These are phyloP conservation scores for Clarias fuscus DNA, from an alignment of 2,797 vertebrate genomes.

Conservation along the genomic window DNA sequence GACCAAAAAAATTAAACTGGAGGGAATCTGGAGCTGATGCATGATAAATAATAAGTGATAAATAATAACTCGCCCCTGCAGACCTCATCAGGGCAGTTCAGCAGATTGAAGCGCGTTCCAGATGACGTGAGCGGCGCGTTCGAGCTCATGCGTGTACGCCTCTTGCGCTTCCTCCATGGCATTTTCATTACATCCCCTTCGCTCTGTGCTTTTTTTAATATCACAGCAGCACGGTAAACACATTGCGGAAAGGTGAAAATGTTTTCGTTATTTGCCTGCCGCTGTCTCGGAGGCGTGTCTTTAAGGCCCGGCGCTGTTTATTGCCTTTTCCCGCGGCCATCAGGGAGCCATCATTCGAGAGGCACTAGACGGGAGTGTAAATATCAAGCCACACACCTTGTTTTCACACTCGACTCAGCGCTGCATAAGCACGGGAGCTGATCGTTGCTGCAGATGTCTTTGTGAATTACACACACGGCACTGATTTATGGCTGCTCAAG, in stretches of 20 bases:
- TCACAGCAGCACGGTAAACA: slow-evolving; percentile 31
- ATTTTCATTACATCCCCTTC: slow-evolving; percentile 47
- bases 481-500: slow-evolving; percentile 20
- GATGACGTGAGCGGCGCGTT: slow-evolving; percentile 15
- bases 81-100: slow-evolving; percentile 28
- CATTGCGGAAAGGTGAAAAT: slow-evolving; percentile 43
- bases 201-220: slow-evolving; percentile 45
- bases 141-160: slow-evolving; percentile 22
- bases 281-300: slow-evolving; percentile 37
- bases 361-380: slow-evolving; percentile 68
- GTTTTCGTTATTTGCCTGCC: slow-evolving; percentile 42
- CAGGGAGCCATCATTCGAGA: slow-evolving; percentile 68
- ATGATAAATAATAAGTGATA: slow-evolving; percentile 36
- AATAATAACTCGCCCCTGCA: slow-evolving; percentile 34
- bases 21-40: slow-evolving; percentile 27
- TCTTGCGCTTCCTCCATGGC: slow-evolving; percentile 11
- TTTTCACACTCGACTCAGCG: slow-evolving; percentile 15
- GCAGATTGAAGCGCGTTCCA: slow-evolving; percentile 38
- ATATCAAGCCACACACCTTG: slow-evolving; percentile 62
- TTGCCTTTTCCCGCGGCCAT: slow-evolving; percentile 62
- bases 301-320: slow-evolving; percentile 53
- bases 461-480: slow-evolving; percentile 22
- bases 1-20: slow-evolving; percentile 24
- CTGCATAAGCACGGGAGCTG: slow-evolving; percentile 21
- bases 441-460: slow-evolving; percentile 15